These are phyloP conservation scores for Callipepla californica DNA, from an alignment of 2,113 vertebrate species.

Conservation along the genomic window DNA sequence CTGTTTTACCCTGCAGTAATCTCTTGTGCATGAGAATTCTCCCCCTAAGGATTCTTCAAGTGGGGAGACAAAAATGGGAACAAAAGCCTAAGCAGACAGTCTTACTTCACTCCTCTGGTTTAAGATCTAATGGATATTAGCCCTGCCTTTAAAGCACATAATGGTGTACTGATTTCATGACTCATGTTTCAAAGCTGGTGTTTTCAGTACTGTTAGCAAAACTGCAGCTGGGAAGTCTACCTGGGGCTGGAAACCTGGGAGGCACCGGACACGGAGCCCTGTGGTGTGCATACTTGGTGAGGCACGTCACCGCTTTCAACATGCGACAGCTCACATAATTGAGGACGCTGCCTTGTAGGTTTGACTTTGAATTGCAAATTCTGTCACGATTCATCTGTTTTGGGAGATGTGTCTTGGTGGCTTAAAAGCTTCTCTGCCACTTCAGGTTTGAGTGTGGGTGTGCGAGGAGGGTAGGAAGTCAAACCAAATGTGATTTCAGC, in stretches of 20 bases:
- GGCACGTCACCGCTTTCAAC: neutral
- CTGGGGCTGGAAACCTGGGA: neutral
- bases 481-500: neutral
- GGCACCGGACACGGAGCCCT: neutral
- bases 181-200: neutral
- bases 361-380: slow-evolving; percentile 56
- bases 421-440: slow-evolving; percentile 36
- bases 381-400: slow-evolving; percentile 12
- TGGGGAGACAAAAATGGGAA: neutral
- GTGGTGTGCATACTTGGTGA: neutral
- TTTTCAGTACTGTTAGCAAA: neutral
- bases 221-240: neutral
- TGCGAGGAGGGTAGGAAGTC: neutral
- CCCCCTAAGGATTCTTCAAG: neutral
- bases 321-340: slow-evolving; percentile 25
- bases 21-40: neutral
- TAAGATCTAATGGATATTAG: neutral
- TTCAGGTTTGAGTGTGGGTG: slow-evolving; percentile 11
- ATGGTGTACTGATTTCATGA: neutral
- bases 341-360: slow-evolving; percentile 3
- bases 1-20: neutral
- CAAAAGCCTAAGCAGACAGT: neutral
- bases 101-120: neutral
- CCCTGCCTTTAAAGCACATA: neutral
- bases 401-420: neutral